phyloP scores from a whole-genome alignment of 2,797 vertebrate genomes.

The Hoplostethus atlanticus region DNA sequence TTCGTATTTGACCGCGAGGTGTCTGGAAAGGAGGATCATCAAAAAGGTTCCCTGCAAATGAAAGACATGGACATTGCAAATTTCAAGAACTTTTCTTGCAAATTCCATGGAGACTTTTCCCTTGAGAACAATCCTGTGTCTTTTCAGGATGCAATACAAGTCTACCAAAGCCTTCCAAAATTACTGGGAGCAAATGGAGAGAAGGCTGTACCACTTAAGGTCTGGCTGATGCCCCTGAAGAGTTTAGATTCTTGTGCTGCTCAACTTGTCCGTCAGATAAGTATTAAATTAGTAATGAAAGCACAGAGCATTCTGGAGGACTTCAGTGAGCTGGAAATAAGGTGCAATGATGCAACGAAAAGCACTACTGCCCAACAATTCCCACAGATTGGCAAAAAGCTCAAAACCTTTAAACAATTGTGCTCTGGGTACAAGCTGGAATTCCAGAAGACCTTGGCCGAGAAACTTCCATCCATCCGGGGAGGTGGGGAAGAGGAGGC shows the following conservation, averaged over 20 bases:
- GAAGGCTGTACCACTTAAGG: constrained; percentile 60
- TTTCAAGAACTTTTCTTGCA: constrained; percentile 68
- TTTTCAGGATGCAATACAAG: constrained; percentile 57
- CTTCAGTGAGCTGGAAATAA: constrained; percentile 44
- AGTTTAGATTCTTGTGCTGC: constrained; percentile 58
- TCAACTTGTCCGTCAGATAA: constrained; percentile 68
- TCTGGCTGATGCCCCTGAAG: constrained; percentile 75
- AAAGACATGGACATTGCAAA: constrained; percentile 33
- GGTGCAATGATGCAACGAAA: constrained; percentile 52
- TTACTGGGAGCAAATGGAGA: constrained; percentile 55
- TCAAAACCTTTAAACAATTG: constrained; percentile 47
- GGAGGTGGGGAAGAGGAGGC: constrained; percentile 54
- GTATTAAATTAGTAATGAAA: constrained; percentile 38
- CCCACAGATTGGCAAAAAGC: constrained; percentile 40
- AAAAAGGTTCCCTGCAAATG: constrained; percentile 59
- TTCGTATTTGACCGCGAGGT: constrained; percentile 74
- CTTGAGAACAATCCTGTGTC: constrained; percentile 26
- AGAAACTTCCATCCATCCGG: constrained; percentile 57
- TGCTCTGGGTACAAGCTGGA: constrained; percentile 33
- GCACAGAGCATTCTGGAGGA: constrained; percentile 65
- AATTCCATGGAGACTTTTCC: constrained; percentile 70
- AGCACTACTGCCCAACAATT: constrained; percentile 29
- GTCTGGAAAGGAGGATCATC: constrained; percentile 46
- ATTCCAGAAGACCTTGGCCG: constrained; percentile 26
- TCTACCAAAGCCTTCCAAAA: constrained; percentile 65